Conservation (phyloP, 2,888 invertebrate species). For the Corbicula japonica region DNA sequence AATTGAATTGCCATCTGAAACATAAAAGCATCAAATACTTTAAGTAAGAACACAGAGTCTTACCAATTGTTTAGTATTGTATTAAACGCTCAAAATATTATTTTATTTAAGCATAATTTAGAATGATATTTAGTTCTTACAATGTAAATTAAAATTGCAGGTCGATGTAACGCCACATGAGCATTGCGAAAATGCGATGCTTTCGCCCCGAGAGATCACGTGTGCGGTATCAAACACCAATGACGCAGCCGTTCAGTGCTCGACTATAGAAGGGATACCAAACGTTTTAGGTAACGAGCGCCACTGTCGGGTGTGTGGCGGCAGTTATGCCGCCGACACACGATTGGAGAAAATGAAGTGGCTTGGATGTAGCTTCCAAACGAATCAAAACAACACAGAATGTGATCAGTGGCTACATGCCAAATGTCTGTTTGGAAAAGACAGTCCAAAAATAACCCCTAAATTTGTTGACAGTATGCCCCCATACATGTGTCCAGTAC, state of each 20-base stretch:
- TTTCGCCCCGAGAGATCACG: constrained; percentile 2
- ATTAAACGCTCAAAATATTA: too few relatives aligned
- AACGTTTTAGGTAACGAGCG: background rate
- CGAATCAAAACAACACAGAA: background rate
- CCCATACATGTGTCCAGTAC: background rate
- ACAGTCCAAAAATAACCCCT: background rate
- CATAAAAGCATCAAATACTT: background rate
- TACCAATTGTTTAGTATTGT: background rate
- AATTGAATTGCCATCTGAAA: background rate
- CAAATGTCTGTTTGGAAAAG: background rate
- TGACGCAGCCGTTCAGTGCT: constrained; percentile 2
- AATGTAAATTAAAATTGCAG: constrained; percentile 4
- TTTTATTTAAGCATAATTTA: background rate
- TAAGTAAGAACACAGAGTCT: background rate
- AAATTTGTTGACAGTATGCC: background rate
- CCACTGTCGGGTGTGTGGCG: background rate
- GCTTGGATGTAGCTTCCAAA: background rate
- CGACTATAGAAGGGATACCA: constrained; percentile 2
- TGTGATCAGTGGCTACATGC: background rate
- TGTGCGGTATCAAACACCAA: background rate
- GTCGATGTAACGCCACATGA: background rate
- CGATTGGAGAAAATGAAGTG: background rate
- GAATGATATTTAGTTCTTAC: background rate
- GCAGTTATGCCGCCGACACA: background rate
- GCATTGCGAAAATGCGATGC: background rate